These are phyloP conservation scores for Sebastiscus tertius DNA, from an alignment of 2,797 vertebrate species.

Conservation along the genomic window DNA sequence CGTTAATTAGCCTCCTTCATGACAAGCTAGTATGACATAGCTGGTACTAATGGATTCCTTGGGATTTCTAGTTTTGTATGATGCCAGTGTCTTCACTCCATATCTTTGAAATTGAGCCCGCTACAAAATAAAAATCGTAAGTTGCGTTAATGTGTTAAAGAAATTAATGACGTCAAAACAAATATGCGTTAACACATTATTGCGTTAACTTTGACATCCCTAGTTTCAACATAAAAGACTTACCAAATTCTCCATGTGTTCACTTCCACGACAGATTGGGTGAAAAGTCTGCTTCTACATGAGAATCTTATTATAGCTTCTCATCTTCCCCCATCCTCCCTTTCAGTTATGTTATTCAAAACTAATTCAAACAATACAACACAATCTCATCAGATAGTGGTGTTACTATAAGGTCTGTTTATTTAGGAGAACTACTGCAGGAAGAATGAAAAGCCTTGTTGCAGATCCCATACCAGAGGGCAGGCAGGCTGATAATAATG, in stretches of 20 bases:
- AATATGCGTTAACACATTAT: too few relatives aligned
- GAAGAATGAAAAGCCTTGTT: neutral
- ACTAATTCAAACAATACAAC: neutral
- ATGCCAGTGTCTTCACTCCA: too few relatives aligned
- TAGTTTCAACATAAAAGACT: neutral
- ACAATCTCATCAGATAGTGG: neutral
- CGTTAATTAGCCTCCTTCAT: too few relatives aligned
- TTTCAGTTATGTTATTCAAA: neutral
- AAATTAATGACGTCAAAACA: too few relatives aligned
- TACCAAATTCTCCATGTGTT: neutral
- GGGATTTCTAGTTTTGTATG: too few relatives aligned
- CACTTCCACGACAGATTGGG: neutral
- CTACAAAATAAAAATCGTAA: too few relatives aligned
- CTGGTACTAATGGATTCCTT: too few relatives aligned
- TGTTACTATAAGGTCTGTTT: neutral
- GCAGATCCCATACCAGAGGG: conserved; percentile 4
- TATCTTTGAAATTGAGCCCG: too few relatives aligned
- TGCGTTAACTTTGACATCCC: too few relatives aligned
- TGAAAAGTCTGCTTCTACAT: neutral
- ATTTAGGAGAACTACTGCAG: neutral
- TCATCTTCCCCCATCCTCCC: neutral
- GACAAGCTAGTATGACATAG: too few relatives aligned
- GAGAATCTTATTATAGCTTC: neutral
- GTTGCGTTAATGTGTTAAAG: fast-evolving
- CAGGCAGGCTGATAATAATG: neutral